Evolutionary conservation across 2,888 invertebrate species (phyloP), one percentile per base, ranked within the genome.

Genomic region (Apamea crenata): DNA sequence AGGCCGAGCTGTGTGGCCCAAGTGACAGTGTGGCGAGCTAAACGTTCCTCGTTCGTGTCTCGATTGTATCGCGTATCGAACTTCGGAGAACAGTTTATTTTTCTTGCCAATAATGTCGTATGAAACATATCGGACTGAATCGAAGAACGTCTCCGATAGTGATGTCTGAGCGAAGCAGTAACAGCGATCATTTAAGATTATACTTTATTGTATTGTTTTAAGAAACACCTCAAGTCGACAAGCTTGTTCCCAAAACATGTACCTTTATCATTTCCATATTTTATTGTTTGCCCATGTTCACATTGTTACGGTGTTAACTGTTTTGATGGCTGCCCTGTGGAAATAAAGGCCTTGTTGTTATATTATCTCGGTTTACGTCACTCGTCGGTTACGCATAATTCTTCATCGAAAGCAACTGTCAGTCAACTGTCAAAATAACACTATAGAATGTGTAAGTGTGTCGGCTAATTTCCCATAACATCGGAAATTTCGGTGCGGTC

Each of bases 341-440:
- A 87, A 78, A 85, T 87, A 87, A 87, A 88, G 18, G 76, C 78
- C 65, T 53, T 79, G 80, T 83, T 79, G 72, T 83, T 77, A 82
- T 81, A 86, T 83, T 86, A 88, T 87, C 90, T 90, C 89, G 85
- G 90, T 87, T 91, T 91, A 85, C 90, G 93, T 90, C 94, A 92
- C 91, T 93, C 92, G 94, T 95, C 93, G 88, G 95, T 94, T 94
- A 93, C 95, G 92, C 93, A 90, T 94, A 93, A 95, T 94, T 93
- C 92, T 92, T 91, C 92, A 95, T 94, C 95, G 96, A 96, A 96
- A 96, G 94, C 91, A 93, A 93, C 93, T 95, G 96, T 97, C 97
- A 96, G 93, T 96, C 96, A 96, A 94, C 93, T 92, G 96, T 96
- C 96, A 95, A 93, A 96, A 95, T 91, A 94, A 93, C 91, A 90